phyloP scores from a whole-genome alignment of 2,113 vertebrate species.

The Micronycteris hirsuta region DNA sequence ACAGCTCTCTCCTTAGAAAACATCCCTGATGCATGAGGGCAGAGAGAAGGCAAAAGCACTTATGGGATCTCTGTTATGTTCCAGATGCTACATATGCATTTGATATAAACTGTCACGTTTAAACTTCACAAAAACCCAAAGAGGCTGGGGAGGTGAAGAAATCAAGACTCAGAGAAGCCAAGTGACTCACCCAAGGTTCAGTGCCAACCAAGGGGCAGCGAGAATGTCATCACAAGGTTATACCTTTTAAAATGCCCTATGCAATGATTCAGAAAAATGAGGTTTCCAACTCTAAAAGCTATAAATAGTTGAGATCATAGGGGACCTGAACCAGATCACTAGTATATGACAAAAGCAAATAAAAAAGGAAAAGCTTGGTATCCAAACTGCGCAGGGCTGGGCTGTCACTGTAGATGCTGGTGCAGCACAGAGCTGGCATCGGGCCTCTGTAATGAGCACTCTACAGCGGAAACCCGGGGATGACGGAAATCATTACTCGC shows the following conservation, averaged over 20 bases:
- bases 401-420: not conserved
- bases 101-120: not conserved
- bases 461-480: not conserved
- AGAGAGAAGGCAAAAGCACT: not conserved
- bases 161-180: not conserved
- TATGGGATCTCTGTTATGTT: too few species aligned
- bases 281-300: not conserved
- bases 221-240: not conserved
- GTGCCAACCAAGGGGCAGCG: not conserved
- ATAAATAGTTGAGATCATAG: not conserved
- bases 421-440: accelerated
- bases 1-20: not conserved
- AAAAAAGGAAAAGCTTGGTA: not conserved
- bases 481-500: not conserved
- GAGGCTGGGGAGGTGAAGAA: not conserved
- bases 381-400: accelerated
- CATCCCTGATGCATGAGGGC: not conserved
- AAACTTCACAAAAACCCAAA: not conserved
- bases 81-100: not conserved
- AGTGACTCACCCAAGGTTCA: not conserved
- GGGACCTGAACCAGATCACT: not conserved
- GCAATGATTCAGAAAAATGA: not conserved
- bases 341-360: not conserved
- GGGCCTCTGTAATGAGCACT: not conserved
- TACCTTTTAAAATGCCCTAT: not conserved